Evolutionary conservation across 2,113 vertebrate species (phyloP).

Genomic region (Nymphicus hollandicus): DNA sequence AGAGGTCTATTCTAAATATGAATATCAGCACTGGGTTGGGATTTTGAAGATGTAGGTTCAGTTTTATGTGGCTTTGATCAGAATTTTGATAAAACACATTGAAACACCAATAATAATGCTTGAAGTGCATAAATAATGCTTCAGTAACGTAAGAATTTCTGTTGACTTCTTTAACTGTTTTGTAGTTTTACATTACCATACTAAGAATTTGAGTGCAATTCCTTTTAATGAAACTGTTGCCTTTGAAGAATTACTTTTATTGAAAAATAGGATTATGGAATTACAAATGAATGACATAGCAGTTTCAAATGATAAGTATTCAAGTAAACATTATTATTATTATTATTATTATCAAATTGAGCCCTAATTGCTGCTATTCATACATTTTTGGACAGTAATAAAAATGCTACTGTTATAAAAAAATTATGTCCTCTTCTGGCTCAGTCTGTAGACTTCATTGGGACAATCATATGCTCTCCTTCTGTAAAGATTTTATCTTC

Average conservation of each 20-base stretch:
- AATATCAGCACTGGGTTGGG: not conserved
- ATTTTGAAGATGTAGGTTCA: not conserved
- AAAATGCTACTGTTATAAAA: not conserved
- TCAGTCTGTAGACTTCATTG: not conserved
- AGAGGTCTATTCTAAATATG: not conserved
- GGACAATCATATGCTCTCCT: fast-evolving
- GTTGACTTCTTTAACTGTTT: not conserved
- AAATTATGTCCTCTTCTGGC: not conserved
- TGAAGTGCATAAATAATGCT: not conserved
- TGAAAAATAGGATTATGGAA: not conserved
- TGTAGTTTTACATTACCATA: not conserved
- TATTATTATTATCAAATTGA: not conserved
- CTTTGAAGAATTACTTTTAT: not conserved
- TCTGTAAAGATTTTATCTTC: not conserved
- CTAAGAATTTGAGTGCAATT: not conserved
- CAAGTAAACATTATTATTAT: not conserved
- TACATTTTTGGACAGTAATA: not conserved
- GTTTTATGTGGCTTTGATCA: not conserved
- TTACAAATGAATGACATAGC: not conserved
- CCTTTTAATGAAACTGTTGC: not conserved
- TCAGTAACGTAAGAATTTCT: not conserved
- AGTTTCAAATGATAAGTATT: not conserved
- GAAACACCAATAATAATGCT: not conserved
- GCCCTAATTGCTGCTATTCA: not conserved
- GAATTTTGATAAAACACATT: not conserved